A percentile compares a stretch with the other conserved stretches of the same genome.
Evolutionary conservation across 2,888 invertebrate species (phyloP).

Genomic region (Philereme transversata): DNA sequence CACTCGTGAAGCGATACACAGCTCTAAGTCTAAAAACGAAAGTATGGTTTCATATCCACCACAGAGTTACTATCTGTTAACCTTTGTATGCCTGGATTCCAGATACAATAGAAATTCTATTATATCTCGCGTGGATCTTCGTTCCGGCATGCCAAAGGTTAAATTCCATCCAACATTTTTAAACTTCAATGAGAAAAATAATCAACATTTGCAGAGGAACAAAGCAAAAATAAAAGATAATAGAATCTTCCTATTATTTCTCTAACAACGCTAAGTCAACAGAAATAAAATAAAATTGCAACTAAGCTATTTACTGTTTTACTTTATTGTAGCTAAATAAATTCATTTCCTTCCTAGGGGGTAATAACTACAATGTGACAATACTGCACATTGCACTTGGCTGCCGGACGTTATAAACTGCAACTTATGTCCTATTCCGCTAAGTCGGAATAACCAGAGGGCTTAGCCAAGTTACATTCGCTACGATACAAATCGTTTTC

Average conservation of each 20-base stretch:
- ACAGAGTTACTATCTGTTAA: too few species aligned
- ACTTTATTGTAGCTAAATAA: constrained; percentile 12
- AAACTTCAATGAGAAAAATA: too few species aligned
- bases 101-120: too few species aligned
- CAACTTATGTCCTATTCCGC: constrained; percentile 11
- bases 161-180: too few species aligned
- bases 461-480: too few species aligned
- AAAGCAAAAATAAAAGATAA: background rate
- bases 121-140: too few species aligned
- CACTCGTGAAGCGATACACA: too few species aligned
- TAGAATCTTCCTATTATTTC: background rate
- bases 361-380: constrained; percentile 8
- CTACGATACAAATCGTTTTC: too few species aligned
- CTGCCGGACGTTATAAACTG: constrained; percentile 17
- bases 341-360: constrained; percentile 6
- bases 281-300: constrained; percentile 2
- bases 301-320: constrained; percentile 10
- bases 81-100: too few species aligned
- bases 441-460: constrained; percentile 11
- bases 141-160: too few species aligned
- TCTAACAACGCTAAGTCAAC: background rate
- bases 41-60: too few species aligned
- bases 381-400: constrained; percentile 16
- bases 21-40: too few species aligned
- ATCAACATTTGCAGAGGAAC: background rate